Evolutionary conservation across 2,888 invertebrate species (phyloP).

Genomic region (Sthenelais limicola): DNA sequence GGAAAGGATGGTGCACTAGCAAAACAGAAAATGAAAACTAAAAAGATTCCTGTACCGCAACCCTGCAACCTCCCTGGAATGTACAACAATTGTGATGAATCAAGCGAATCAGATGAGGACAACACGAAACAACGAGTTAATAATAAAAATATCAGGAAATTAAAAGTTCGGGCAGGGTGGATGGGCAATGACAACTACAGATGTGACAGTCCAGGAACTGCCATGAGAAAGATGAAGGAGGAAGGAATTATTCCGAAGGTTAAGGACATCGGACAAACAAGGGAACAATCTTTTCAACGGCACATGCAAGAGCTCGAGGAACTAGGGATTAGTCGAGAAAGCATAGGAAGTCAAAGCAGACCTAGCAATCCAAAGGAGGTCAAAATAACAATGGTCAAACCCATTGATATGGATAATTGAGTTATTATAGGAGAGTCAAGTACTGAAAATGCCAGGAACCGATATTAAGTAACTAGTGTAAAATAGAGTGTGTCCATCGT

Average conservation of each 20-base stretch:
- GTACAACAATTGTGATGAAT: slow-evolving; percentile 4
- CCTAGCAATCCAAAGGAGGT: too few species aligned
- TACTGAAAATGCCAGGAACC: too few species aligned
- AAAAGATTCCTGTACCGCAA: too few species aligned
- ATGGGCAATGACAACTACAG: background rate
- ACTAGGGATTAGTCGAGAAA: background rate
- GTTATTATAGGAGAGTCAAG: too few species aligned
- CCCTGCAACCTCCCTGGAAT: slow-evolving; percentile 1
- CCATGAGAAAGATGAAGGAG: slow-evolving; percentile 15
- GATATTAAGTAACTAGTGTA: too few species aligned
- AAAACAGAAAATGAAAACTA: too few species aligned
- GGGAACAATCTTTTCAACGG: background rate
- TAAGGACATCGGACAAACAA: background rate
- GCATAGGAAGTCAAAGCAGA: too few species aligned
- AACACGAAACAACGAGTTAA: background rate
- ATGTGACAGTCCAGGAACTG: background rate
- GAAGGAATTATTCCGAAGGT: slow-evolving; percentile 15
- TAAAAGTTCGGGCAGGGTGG: too few species aligned
- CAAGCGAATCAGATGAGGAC: background rate
- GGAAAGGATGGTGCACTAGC: too few species aligned
- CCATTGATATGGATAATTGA: too few species aligned
- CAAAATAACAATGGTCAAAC: too few species aligned
- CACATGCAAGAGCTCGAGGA: background rate
- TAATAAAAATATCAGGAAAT: background rate
- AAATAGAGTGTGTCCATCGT: too few species aligned